A percentile compares a stretch with the other conserved stretches of the same genome.
phyloP scores from a whole-genome alignment of 2,888 invertebrate genomes.

The Erebia ligea region DNA sequence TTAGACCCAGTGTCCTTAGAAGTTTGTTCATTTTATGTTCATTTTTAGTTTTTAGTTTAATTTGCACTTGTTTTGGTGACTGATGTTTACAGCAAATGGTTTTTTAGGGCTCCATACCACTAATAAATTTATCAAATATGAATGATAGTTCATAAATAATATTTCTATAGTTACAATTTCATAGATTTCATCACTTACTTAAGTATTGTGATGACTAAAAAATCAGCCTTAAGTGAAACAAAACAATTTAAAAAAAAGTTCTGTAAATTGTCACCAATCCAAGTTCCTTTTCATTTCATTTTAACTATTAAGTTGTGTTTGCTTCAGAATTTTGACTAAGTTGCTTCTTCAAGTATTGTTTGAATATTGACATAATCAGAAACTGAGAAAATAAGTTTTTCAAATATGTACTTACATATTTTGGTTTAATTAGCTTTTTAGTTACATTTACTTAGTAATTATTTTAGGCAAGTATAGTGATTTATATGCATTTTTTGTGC shows the following conservation, averaged over 20 bases:
- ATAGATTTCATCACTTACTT: too few relatives aligned
- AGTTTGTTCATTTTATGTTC: constrained; percentile 76
- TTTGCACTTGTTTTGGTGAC: constrained; percentile 39
- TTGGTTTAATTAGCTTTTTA: too few relatives aligned
- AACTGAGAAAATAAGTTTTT: too few relatives aligned
- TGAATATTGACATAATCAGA: background rate
- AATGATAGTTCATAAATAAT: too few relatives aligned
- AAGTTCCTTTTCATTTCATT: constrained; percentile 6
- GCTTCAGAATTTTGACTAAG: background rate
- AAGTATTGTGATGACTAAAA: too few relatives aligned
- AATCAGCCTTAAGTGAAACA: background rate
- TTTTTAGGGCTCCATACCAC: background rate
- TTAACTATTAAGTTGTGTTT: background rate
- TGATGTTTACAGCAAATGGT: background rate
- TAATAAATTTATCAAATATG: too few relatives aligned
- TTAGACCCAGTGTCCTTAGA: constrained; percentile 76
- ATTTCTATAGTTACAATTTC: too few relatives aligned
- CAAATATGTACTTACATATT: too few relatives aligned
- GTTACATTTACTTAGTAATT: too few relatives aligned
- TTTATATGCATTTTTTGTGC: too few relatives aligned
- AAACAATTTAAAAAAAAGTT: too few relatives aligned
- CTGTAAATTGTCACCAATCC: constrained; percentile 15
- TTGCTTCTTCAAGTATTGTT: constrained; percentile 11
- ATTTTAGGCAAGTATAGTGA: too few relatives aligned
- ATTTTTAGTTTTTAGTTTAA: constrained; percentile 51